Conservation (phyloP, 53 echinoderm and acorn worm species). For the Stichopus horrens region DNA sequence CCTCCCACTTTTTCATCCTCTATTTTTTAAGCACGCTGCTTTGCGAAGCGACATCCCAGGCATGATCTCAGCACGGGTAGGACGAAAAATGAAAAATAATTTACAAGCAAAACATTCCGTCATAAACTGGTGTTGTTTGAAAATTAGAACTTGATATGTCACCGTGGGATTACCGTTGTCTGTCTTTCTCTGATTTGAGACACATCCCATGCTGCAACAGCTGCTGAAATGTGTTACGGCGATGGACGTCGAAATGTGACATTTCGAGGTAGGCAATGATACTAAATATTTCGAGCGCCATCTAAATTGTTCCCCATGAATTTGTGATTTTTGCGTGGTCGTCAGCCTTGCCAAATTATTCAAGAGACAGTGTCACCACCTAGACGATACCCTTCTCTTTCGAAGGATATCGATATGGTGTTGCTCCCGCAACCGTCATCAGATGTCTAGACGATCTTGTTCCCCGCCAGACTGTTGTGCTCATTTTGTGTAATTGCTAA, state of each 20-base stretch:
- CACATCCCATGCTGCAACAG: not conserved
- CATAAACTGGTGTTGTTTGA: not conserved
- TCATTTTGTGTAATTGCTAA: no score
- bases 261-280: not conserved
- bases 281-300: not conserved
- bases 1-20: not conserved
- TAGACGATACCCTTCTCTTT: no score
- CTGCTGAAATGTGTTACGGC: not conserved
- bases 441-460: no score
- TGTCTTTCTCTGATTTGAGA: not conserved
- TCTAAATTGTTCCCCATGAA: not conserved
- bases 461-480: no score
- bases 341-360: no score
- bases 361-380: no score
- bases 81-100: not conserved
- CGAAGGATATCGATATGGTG: no score
- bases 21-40: not conserved
- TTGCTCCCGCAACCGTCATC: no score
- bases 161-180: not conserved
- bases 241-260: not conserved
- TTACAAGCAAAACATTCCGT: slow-evolving; percentile 7
- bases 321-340: no score
- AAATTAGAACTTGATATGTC: not conserved
- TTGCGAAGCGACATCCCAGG: not conserved
- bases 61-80: not conserved